phyloP scores from a whole-genome alignment of 2,888 invertebrate species.

The Xestia sexstrigata region DNA sequence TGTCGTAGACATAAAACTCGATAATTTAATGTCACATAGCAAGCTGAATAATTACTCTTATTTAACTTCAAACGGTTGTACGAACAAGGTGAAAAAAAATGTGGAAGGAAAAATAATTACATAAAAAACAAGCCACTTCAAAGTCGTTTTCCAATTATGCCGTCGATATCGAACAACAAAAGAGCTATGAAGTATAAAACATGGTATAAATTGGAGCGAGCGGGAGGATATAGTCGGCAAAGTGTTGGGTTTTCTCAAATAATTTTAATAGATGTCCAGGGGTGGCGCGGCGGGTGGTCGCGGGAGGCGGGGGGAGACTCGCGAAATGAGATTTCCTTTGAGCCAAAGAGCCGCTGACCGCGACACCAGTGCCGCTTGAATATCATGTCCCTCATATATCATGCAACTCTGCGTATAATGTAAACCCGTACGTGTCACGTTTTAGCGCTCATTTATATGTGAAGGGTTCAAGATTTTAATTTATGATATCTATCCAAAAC shows the following conservation, averaged over 20 bases:
- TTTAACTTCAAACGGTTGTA: slow-evolving; percentile 58
- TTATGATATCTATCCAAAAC: neutral
- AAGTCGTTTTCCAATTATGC: slow-evolving; percentile 75
- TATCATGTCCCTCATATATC: slow-evolving; percentile 80
- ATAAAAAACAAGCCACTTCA: slow-evolving; percentile 66
- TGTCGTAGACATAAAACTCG: slow-evolving; percentile 21
- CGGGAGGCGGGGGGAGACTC: slow-evolving; percentile 66
- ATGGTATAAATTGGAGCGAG: slow-evolving; percentile 75
- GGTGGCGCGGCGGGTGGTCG: slow-evolving; percentile 59
- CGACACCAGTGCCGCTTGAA: slow-evolving; percentile 76
- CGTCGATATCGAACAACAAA: slow-evolving; percentile 75
- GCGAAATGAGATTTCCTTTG: slow-evolving; percentile 90
- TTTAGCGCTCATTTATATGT: slow-evolving; percentile 62
- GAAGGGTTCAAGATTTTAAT: slow-evolving; percentile 34
- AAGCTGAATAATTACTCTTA: slow-evolving; percentile 53
- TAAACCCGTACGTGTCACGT: slow-evolving; percentile 64
- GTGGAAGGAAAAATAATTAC: slow-evolving; percentile 61
- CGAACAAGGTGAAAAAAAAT: slow-evolving; percentile 36
- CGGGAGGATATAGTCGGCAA: slow-evolving; percentile 61
- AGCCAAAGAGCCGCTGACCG: slow-evolving; percentile 83
- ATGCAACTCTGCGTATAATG: slow-evolving; percentile 73
- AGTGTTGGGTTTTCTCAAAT: slow-evolving; percentile 86
- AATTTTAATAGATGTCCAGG: slow-evolving; percentile 88
- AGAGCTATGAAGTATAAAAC: slow-evolving; percentile 77
- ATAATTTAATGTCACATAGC: slow-evolving; percentile 31